These are phyloP conservation scores for Anoplophora glabripennis DNA, from an alignment of 1,140 invertebrate genomes.

Conservation along the genomic window DNA sequence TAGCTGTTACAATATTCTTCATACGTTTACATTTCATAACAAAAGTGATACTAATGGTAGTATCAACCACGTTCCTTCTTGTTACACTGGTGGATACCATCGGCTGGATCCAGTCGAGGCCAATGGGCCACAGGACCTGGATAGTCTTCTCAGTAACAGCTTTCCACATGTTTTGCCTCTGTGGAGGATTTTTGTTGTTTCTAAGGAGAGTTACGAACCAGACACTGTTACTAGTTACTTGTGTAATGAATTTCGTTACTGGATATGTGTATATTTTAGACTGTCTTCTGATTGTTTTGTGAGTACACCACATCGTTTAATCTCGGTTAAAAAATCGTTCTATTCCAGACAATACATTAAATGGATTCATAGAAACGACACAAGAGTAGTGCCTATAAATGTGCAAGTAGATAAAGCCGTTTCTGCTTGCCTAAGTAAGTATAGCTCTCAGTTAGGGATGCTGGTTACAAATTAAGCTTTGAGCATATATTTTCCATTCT, in stretches of 20 bases:
- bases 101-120: neutral
- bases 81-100: neutral
- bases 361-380: no score
- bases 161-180: slow-evolving; percentile 2
- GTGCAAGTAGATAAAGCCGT: no score
- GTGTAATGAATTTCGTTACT: neutral
- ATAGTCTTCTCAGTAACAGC: neutral
- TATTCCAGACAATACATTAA: no score
- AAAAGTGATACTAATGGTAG: neutral
- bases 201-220: no score
- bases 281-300: neutral
- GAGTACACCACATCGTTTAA: no score
- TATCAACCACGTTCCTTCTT: slow-evolving; percentile 1
- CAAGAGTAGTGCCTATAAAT: no score
- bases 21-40: neutral
- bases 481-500: no score
- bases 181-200: neutral
- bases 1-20: neutral
- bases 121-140: neutral
- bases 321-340: no score
- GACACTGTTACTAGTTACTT: neutral
- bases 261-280: neutral
- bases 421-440: no score
- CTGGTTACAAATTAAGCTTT: no score
- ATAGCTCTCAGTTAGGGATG: no score